Percentiles rank a stretch among this genome's conserved stretches.
These are phyloP conservation scores for Brachyptera putata DNA, from an alignment of 2,888 invertebrate genomes.

Conservation along the genomic window DNA sequence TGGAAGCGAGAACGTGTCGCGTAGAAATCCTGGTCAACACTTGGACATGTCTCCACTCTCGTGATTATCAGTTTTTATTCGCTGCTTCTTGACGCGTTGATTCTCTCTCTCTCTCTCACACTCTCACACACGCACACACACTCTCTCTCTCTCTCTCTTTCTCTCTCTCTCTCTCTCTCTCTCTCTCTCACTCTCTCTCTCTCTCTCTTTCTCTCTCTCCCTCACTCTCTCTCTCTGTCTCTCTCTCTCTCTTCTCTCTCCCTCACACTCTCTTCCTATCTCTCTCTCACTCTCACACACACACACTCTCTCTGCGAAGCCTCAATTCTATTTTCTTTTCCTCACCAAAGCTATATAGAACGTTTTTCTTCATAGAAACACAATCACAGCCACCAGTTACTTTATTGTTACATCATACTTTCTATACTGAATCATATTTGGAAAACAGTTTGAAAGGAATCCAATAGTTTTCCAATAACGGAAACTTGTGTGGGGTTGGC, in stretches of 20 bases:
- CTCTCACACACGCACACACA: no score
- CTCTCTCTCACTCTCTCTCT: no score
- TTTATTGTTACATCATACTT: conserved; percentile 19
- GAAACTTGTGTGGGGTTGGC: not conserved
- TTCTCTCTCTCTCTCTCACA: no score
- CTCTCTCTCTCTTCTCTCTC: no score
- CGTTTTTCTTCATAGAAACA: not conserved
- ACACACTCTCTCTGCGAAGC: not conserved
- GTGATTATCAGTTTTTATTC: not conserved
- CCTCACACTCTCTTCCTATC: not conserved
- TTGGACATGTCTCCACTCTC: no score
- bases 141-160: no score
- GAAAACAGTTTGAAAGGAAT: conserved; percentile 11
- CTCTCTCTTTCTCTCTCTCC: no score
- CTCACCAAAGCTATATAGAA: not conserved
- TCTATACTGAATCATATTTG: conserved; percentile 12
- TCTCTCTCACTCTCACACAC: not conserved
- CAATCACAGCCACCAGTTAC: conserved; percentile 15
- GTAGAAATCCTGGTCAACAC: no score
- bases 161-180: no score
- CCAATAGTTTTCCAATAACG: conserved; percentile 22
- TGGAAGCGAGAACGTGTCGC: no score
- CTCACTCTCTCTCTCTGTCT: no score
- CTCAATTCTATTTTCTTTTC: not conserved
- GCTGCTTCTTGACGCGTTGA: not conserved